Evolutionary conservation across 2,888 invertebrate genomes (phyloP), one percentile per base, ranked within the genome.

Genomic region (Scaptomyza polygonia): DNA sequence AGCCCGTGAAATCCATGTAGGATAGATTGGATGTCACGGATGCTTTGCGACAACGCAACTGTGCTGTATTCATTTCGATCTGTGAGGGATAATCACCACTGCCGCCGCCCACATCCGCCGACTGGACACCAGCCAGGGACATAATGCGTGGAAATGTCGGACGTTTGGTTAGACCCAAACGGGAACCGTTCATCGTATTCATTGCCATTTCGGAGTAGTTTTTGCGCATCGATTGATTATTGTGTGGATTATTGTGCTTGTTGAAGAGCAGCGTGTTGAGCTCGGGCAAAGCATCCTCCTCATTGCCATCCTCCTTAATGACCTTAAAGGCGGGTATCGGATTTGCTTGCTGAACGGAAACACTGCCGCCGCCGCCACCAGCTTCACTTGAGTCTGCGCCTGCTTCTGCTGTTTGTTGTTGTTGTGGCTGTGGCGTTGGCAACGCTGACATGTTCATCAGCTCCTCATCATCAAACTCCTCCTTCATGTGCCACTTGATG

Each of bases 1-100:
- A 95, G 69, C 95, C 95, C 34, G 94, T 95, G 90, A 95, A 95
- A 91, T 95, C 95, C 93, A 95, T 93, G 77, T 94, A 93, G 0
- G 95, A 95, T 74, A 95, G 93, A 88, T 94, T 95, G 16, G 95
- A 95, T 77, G 95, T 94, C 36, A 95, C 94, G 2, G 95, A 95
- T 51, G 94, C 94, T 87, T 94, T 94, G 69, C 94, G 92, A 63
- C 92, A 92, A 21, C 94, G 89, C 11, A 93, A 91, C 11, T 93
- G 92, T 57, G 93, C 79, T 8, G 81, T 92, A 67, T 92, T 93
- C 9, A 92, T 73, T 72, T 93, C 94, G 91, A 93, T 34, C 92
- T 92, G 53, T 88, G 93, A 89, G n/a, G 79, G 54, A 92, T 88
- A 72, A 2, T 85, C 89, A 39, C 85, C 87, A 2, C 85, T 88